Base-by-base conservation (phyloP, 2,888 invertebrate species). In the Andrena chrysosceles region DNA sequence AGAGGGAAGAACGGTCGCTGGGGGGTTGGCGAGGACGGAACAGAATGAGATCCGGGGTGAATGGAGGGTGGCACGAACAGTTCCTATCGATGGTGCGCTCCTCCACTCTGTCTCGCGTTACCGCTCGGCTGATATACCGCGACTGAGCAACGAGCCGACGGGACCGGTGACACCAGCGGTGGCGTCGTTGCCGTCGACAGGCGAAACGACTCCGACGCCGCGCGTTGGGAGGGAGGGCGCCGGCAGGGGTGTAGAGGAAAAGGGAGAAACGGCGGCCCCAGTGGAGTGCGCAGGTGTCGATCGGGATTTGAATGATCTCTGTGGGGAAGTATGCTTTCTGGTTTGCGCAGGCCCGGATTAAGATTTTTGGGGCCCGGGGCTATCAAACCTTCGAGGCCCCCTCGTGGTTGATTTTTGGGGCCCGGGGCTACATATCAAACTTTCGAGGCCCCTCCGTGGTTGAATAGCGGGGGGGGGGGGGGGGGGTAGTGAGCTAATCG, bases 81-180 rank as follows among this genome's bases (percentile, higher is more conserved):
- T 56, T 42, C 8, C n/a, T 66, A 49, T 33, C n/a, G 59, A 60
- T 42, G 26, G 4, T 33, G 64, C 74, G 49, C 62, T 63, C 77
- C 73, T 79, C 63, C 77, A 29, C 59, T 73, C 64, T 16, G 3
- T 54, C n/a, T 72, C 73, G 16, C 63, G 63, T 81, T 67, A 67
- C 85, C 60, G 76, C 66, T 83, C 71, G 83, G 80, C 86, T 86
- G 86, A 80, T 85, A 81, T 88, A 87, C 71, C 77, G 56, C 80
- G 85, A 88, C 89, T 88, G 86, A 78, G 49, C 48, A 26, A 48
- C 73, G 52, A 60, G 49, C 35, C 71, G 68, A 42, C 31, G 64
- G 66, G 33, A 73, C 68, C 68, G 63, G 59, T 20, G 67, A 62
- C 54, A 48, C 26, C 63, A 23, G 20, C 42, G 52, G 35, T 60